Evolutionary conservation across 2,888 invertebrate species (phyloP), one percentile per base, ranked within the genome.

Genomic region (Coenonympha glycerion): DNA sequence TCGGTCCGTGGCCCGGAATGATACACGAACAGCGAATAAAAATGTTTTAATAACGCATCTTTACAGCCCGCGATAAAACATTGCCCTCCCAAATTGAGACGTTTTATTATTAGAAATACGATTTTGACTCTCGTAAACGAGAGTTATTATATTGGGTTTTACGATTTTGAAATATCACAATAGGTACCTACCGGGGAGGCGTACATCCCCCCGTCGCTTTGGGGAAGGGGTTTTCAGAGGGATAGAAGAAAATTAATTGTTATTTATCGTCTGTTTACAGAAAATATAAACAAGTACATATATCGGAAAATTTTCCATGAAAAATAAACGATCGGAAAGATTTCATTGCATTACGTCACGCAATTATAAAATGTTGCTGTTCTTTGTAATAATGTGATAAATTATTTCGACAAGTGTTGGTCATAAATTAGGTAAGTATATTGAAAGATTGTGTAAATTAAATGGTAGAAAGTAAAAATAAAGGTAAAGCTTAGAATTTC

Each of bases 21-120:
- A 73, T 69, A 73, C 74, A 76, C 71, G 74, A 73, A 71, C 66
- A 55, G 54, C 56, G 52, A 68, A 73, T 73, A 73, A 79, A 77
- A 70, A 71, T 64, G 63, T 74, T 79, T 39, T 79, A 81, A 80
- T 77, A 71, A 63, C 70, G 57, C 66, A 66, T 74, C 75, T 81
- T 83, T 82, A 83, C 71, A 69, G 53, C 70, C 60, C 60, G 65
- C 68, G 70, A 85, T 86, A 83, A 82, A 85, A 81, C 81, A 80
- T 78, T 72, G 78, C 70, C 73, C 74, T 71, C 73, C 78, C 71
- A 79, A 83, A 84, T 84, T 83, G 81, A 83, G 84, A 78, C 78
- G 72, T 83, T 86, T 86, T 86, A 83, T 83, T 85, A 82, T 84
- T 83, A 83, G 83, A 77, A 80, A 84, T 82, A 83, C 79, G 77